Evolutionary conservation across 2,113 vertebrate genomes (phyloP).

Genomic region (Vimba vimba): DNA sequence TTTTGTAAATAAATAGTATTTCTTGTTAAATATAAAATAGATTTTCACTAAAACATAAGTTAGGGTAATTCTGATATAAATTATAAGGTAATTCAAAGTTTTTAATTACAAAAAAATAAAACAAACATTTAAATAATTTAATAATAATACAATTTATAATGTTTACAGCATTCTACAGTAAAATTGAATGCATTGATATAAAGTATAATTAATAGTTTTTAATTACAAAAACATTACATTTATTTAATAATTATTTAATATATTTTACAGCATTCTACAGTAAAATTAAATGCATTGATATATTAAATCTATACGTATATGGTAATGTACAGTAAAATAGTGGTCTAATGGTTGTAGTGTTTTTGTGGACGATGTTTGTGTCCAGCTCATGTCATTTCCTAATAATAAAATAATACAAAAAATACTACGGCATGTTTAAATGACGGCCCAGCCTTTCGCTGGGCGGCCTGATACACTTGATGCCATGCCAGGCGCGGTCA

Average conservation of each 20-base stretch:
- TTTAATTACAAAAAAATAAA: not conserved
- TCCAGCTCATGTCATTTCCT: not conserved
- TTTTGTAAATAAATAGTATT: too few species aligned
- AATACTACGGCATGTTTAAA: not conserved
- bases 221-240: not conserved
- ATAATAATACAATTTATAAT: not conserved
- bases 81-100: not conserved
- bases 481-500: constrained; percentile 57
- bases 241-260: not conserved
- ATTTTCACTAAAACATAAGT: not conserved
- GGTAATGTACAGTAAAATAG: not conserved
- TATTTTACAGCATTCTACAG: not conserved
- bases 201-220: not conserved
- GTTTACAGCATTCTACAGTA: too few species aligned
- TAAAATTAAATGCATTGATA: not conserved
- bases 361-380: not conserved
- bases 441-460: constrained; percentile 58
- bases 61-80: not conserved
- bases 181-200: too few species aligned
- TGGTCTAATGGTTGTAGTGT: not conserved
- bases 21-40: not conserved
- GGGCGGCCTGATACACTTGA: constrained; percentile 65
- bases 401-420: not conserved
- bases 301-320: not conserved
- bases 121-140: not conserved